Conservation (phyloP, 2,797 vertebrate genomes). For the Rhinogobio ventralis region DNA sequence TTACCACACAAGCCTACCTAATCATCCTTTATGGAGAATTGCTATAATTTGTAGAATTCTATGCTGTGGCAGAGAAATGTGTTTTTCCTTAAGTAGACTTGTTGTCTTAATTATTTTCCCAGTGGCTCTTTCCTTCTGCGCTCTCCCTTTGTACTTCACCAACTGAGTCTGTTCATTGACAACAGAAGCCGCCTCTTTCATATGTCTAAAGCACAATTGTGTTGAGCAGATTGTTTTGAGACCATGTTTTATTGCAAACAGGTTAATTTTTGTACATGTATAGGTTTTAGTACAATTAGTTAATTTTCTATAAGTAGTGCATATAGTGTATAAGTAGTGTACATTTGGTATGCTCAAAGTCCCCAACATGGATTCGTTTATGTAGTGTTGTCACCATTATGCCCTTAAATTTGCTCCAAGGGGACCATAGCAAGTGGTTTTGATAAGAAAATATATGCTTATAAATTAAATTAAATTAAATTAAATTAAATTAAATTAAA, state of each 20-base stretch:
- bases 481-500: too few relatives aligned
- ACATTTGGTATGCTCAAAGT: not conserved
- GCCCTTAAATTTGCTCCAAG: too few relatives aligned
- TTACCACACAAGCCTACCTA: not conserved
- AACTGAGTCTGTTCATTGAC: not conserved
- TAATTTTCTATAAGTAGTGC: not conserved
- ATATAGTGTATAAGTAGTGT: not conserved
- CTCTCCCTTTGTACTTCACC: constrained; percentile 26
- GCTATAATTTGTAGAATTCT: not conserved
- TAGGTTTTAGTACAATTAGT: not conserved
- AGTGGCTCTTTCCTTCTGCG: not conserved
- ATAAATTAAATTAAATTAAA: too few relatives aligned
- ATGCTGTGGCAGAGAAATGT: not conserved
- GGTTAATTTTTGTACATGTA: not conserved
- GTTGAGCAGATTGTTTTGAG: not conserved
- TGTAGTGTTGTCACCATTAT: not conserved
- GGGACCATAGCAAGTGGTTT: too few relatives aligned
- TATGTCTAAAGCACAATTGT: constrained; percentile 1
- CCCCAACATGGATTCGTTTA: not conserved
- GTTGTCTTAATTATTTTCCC: not conserved
- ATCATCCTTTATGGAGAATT: not conserved
- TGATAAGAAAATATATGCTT: too few relatives aligned
- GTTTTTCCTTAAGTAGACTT: not conserved
- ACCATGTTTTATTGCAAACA: not conserved
- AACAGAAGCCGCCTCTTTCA: constrained; percentile 7